Evolutionary conservation across 2,113 vertebrate species (phyloP).

Genomic region (human): DNA sequence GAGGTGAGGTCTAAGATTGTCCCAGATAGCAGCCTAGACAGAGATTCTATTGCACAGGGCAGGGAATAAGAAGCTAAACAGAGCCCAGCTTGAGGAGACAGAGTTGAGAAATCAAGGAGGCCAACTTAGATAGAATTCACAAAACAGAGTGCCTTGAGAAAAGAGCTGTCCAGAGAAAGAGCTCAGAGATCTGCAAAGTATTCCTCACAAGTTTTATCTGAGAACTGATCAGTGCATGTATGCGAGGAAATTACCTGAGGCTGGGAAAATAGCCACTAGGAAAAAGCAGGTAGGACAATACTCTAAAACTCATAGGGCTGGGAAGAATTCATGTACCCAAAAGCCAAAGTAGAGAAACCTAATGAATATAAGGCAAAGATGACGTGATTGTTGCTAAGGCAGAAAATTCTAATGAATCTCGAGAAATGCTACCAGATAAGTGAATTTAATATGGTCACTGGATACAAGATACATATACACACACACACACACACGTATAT

Average conservation of each 20-base stretch:
- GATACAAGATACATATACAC: too few species aligned
- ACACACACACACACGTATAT: too few species aligned
- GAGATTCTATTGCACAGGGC: not conserved
- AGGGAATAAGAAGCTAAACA: not conserved
- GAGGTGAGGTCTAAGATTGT: not conserved
- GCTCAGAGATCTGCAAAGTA: not conserved
- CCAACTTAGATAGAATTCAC: not conserved
- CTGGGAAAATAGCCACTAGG: not conserved
- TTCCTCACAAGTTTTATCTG: not conserved
- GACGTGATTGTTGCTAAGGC: not conserved
- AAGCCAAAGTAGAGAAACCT: not conserved
- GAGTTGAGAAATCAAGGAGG: not conserved
- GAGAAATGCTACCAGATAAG: not conserved
- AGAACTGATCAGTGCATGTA: not conserved
- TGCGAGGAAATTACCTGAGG: not conserved
- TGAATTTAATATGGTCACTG: not conserved
- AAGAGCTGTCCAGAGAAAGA: not conserved
- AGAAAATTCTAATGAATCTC: not conserved
- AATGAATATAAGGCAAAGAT: not conserved
- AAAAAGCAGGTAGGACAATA: not conserved
- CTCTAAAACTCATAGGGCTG: not conserved
- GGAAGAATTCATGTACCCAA: not conserved
- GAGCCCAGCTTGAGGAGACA: not conserved
- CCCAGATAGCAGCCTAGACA: not conserved
- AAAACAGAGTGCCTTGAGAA: not conserved